Evolutionary conservation across 2,113 vertebrate genomes (phyloP).

Genomic region (Neotoma lepida): DNA sequence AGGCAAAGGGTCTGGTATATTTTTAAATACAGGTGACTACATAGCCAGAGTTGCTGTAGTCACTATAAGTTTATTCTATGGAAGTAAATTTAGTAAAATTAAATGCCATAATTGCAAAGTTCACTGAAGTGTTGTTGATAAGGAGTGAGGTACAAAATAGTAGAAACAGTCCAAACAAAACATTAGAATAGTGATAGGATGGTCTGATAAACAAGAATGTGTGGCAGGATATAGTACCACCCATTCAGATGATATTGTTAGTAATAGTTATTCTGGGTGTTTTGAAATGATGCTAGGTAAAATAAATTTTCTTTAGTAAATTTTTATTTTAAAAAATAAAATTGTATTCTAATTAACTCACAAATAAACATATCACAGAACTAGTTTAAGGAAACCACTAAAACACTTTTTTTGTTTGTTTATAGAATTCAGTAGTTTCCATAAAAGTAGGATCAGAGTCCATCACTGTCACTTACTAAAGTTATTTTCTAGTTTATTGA

Average conservation of each 20-base stretch:
- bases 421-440: not conserved
- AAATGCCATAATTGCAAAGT: not conserved
- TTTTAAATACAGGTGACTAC: not conserved
- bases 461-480: not conserved
- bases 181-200: not conserved
- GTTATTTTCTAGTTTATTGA: not conserved
- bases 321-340: conserved; percentile 3
- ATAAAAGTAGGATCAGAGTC: not conserved
- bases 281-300: not conserved
- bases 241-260: not conserved
- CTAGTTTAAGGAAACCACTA: not conserved
- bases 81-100: not conserved
- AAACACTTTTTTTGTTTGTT: not conserved
- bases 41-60: not conserved
- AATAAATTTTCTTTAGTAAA: not conserved
- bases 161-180: not conserved
- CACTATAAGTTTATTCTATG: not conserved
- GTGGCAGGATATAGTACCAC: not conserved
- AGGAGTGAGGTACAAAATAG: not conserved
- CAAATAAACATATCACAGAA: not conserved
- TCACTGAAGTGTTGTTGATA: conserved; percentile 6
- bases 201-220: not conserved
- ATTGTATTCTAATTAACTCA: not conserved
- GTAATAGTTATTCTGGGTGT: not conserved
- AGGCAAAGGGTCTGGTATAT: not conserved